phyloP scores from a whole-genome alignment of 1,140 invertebrate species.

The Nomia melanderi region DNA sequence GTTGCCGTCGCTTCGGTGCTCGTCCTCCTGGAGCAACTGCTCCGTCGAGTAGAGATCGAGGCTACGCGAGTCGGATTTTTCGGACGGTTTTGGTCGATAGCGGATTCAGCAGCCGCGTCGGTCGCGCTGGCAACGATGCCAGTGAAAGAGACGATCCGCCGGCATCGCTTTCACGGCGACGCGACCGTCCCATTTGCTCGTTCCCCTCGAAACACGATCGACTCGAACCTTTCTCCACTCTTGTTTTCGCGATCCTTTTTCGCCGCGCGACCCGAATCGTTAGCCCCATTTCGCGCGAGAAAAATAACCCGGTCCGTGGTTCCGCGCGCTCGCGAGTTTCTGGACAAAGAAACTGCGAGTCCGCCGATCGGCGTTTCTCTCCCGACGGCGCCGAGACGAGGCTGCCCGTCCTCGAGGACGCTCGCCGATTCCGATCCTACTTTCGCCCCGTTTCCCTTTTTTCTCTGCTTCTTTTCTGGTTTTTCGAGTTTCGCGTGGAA shows the following conservation, averaged over 20 bases:
- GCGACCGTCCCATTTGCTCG: conserved; percentile 14
- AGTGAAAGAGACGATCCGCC: conserved; percentile 52
- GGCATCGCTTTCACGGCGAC: conserved; percentile 58
- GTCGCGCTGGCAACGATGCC: conserved; percentile 50
- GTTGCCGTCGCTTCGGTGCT: not conserved
- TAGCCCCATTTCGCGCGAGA: not conserved
- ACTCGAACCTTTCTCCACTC: conserved; percentile 48
- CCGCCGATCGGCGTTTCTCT: too few species aligned
- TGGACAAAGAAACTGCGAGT: not conserved
- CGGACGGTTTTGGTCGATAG: not conserved
- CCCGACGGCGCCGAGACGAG: too few species aligned
- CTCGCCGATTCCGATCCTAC: too few species aligned
- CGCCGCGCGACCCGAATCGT: not conserved
- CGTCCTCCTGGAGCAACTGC: too few species aligned
- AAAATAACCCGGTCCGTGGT: not conserved
- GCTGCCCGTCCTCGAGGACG: too few species aligned
- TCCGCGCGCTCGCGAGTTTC: not conserved
- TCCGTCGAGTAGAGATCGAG: not conserved
- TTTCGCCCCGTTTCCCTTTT: too few species aligned
- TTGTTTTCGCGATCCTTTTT: conserved; percentile 34
- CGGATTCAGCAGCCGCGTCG: not conserved
- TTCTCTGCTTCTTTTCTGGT: too few species aligned
- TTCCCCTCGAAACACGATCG: conserved; percentile 17
- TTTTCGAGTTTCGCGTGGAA: too few species aligned
- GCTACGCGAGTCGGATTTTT: too few species aligned